Evolutionary conservation across 1,140 invertebrate genomes (phyloP).

Genomic region (Panagrolaimus sp.): DNA sequence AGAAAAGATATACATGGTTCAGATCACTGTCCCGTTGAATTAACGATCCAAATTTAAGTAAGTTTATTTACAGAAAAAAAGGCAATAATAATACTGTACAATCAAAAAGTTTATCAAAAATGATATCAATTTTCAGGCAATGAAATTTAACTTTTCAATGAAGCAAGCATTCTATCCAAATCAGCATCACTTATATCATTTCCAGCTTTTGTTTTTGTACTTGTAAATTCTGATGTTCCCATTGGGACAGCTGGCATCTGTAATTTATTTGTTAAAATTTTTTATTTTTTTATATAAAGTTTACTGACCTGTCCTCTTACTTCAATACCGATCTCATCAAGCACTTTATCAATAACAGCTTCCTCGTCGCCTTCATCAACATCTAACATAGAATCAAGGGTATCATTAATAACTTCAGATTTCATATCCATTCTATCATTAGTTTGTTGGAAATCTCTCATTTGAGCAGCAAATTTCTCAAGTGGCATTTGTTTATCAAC

Average conservation of each 20-base stretch:
- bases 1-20: slow-evolving; percentile 72
- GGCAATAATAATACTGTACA: no score
- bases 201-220: slow-evolving; percentile 1
- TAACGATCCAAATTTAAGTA: slow-evolving; percentile 24
- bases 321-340: slow-evolving; percentile 93
- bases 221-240: neutral
- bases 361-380: slow-evolving; percentile 83
- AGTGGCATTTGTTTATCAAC: slow-evolving; percentile 84
- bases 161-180: slow-evolving; percentile 19
- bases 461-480: slow-evolving; percentile 71
- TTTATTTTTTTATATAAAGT: neutral
- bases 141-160: slow-evolving; percentile 16
- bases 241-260: slow-evolving; percentile 1
- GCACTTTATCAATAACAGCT: slow-evolving; percentile 75
- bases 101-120: neutral
- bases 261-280: neutral
- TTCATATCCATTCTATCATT: slow-evolving; percentile 84
- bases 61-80: no score
- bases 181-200: slow-evolving; percentile 17
- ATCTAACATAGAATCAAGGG: slow-evolving; percentile 77
- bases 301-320: slow-evolving; percentile 73
- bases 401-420: slow-evolving; percentile 88
- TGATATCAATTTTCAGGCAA: neutral
- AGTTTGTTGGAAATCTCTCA: slow-evolving; percentile 75
- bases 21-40: slow-evolving; percentile 74